Base-by-base conservation (phyloP, 2,797 vertebrate species). In the Anabas testudineus region DNA sequence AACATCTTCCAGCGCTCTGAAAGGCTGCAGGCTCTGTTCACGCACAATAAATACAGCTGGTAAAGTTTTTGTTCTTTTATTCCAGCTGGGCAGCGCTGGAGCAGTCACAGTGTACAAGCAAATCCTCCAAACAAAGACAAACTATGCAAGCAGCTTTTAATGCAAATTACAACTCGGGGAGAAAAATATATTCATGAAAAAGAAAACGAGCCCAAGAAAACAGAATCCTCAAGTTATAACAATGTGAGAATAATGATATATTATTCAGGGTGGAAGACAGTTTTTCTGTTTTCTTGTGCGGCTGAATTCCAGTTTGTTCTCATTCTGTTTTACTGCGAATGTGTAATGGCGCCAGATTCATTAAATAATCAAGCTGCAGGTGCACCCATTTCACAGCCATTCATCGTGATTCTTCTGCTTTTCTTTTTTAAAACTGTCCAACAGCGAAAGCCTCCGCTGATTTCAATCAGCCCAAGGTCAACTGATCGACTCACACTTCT, bases 401-500 rank as follows among this genome's bases (percentile, higher is more conserved):
- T 52, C 53, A 34, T 45, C 4, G 14, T 41, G 22, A 19, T 54
- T 61, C 34, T 30, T n/a, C 21, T 49, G n/a, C 48, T 10, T 58
- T 58, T 52, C 71, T 37, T 41, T 26, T 69, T 10, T n/a, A 4
- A 71, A 58, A 65, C 2, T n/a, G 10, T 64, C 42, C 18, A 6
- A 12, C 52, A 7, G 46, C 1, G 7, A 70, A 71, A 46, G 32
- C 56, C 46, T 72, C 54, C 0, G 2, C 39, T 53, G 49, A 59
- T 68, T 71, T 24, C 39, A 64, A 48, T 70, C 63, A 39, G 34
- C 54, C 47, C 64, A 51, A 82, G 64, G 78, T 80, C 72, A 51
- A 48, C 69, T 19, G 52, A 87, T 87, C 36, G 47, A 79, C 49
- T 46, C 32, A 18, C 51, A 6, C 64, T 65, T 34, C 71, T 67